Evolutionary conservation across 2,888 invertebrate genomes (phyloP), one percentile per base, ranked within the genome.

Genomic region (Heterodera filipjevi): DNA sequence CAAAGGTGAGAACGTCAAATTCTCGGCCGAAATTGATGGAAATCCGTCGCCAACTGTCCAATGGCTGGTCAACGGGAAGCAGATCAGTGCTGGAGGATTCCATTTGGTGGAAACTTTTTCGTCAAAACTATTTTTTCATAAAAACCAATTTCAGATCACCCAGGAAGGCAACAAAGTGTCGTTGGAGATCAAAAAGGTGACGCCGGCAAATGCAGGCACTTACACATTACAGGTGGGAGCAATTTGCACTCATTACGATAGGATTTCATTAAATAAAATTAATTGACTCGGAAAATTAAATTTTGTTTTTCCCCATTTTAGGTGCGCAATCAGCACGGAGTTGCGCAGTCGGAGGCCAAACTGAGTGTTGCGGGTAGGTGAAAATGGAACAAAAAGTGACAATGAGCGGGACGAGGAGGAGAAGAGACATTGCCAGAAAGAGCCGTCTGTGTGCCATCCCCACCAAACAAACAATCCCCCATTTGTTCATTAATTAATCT

Each of bases 11-110:
- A 87, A 86, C 30, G 87, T 86, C 30, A 88, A 86, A 80, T 86
- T 89, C 80, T 83, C 82, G 32, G 86, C 84, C 35, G 81, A 84
- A 49, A 81, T 89, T 46, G 86, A 85, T 72, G 89, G 89, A 53
- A 83, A 84, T 33, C 89, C 89, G 14, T 80, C 82, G 76, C 89
- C 89, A 30, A 84, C 83, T 5, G 86, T 89, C 19, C 72, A 80
- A 27, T 89, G 89, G 89, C 81, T 83, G 14, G 85, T 84, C 82
- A 89, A 89, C 78, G 88, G 88, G 77, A 82, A 83, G 82, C 77
- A 80, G 81, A 35, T 87, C 22, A 35, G 49, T 22, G 79, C 32
- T 68, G 79, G 81, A 74, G 44, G 81, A 2, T 74, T 71, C 16
- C 77, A 72, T 53, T 77, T 71, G 77, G 74, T 64, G 22, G 33